These are phyloP conservation scores for Propithecus deckenii DNA, from an alignment of 2,797 vertebrate genomes.

Conservation along the genomic window DNA sequence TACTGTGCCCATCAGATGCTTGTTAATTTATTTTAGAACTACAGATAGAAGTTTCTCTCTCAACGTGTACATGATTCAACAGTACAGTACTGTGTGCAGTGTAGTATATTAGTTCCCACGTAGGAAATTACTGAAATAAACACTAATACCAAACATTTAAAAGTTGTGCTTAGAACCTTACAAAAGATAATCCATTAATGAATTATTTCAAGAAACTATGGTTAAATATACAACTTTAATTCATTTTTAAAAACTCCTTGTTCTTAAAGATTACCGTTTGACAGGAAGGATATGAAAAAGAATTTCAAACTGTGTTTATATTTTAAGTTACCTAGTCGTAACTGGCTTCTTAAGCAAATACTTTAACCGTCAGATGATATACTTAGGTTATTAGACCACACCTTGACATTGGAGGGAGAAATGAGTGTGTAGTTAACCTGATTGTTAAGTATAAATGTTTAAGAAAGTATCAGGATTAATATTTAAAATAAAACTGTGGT, in stretches of 20 bases:
- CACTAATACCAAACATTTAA: background rate
- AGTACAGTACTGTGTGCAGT: background rate
- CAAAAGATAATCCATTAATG: background rate
- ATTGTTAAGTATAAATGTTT: background rate
- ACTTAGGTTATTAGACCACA: background rate
- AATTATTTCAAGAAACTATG: background rate
- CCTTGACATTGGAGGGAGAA: background rate
- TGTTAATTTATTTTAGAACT: background rate
- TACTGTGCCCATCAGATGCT: background rate
- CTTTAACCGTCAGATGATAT: background rate
- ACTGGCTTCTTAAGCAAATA: background rate
- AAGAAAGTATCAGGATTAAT: constrained; percentile 31
- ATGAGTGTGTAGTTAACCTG: background rate
- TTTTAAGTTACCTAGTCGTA: background rate
- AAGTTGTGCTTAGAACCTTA: constrained; percentile 35
- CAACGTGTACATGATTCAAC: background rate
- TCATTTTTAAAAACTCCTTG: background rate
- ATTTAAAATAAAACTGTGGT: background rate
- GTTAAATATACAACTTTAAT: constrained; percentile 9
- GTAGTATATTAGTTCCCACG: background rate
- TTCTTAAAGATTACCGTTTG: constrained; percentile 7
- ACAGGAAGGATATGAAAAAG: background rate
- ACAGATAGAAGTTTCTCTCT: background rate
- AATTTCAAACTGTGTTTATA: background rate
- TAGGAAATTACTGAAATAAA: background rate